These are phyloP conservation scores for Trichosurus vulpecula DNA, from an alignment of 2,797 vertebrate genomes.

Conservation along the genomic window DNA sequence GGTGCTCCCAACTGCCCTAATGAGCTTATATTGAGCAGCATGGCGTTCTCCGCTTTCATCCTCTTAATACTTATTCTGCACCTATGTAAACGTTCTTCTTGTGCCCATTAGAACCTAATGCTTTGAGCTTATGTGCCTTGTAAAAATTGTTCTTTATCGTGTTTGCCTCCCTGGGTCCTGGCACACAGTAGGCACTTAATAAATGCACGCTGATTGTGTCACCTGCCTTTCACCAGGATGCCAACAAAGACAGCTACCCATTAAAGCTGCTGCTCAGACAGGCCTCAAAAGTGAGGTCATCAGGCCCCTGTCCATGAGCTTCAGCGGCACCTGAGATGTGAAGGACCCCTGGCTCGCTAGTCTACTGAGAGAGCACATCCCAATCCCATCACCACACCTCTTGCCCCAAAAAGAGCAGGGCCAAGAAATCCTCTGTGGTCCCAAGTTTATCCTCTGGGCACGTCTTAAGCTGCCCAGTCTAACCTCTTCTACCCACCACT, in stretches of 20 bases:
- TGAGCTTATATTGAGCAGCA: too few species aligned
- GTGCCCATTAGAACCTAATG: too few species aligned
- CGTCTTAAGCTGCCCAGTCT: not conserved
- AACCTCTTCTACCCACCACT: not conserved
- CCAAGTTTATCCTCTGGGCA: not conserved
- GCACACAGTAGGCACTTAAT: not conserved
- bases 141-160: not conserved
- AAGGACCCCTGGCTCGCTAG: too few species aligned
- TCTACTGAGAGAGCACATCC: too few species aligned
- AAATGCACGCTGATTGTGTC: not conserved
- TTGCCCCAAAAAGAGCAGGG: not conserved
- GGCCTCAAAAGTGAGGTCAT: not conserved
- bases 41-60: too few species aligned
- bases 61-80: too few species aligned
- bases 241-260: too few species aligned
- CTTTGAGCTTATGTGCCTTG: not conserved
- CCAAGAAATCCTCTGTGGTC: not conserved
- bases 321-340: too few species aligned
- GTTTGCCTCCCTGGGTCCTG: not conserved
- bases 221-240: not conserved
- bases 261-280: not conserved
- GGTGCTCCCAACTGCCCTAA: too few species aligned
- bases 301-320: too few species aligned
- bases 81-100: too few species aligned
- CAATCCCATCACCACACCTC: too few species aligned